phyloP scores from a whole-genome alignment of 2,888 invertebrate species.

The Tetheella fluctuosa region DNA sequence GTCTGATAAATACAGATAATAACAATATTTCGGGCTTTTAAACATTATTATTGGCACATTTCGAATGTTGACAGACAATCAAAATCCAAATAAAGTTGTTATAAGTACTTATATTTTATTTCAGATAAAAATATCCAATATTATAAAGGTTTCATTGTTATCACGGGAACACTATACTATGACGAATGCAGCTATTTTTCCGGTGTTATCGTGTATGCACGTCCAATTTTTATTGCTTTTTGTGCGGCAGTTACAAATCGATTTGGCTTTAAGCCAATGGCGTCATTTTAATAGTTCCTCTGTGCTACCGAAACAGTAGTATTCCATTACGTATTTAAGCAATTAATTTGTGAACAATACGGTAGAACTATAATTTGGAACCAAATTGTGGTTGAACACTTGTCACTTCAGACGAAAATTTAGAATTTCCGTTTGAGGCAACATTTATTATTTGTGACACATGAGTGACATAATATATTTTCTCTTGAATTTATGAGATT shows the following conservation, averaged over 20 bases:
- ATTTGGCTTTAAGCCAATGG: slow-evolving; percentile 79
- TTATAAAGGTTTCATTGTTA: slow-evolving; percentile 51
- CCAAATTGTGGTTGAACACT: neutral
- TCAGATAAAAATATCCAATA: neutral
- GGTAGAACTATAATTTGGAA: neutral
- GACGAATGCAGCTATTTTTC: slow-evolving; percentile 75
- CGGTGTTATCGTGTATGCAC: slow-evolving; percentile 73
- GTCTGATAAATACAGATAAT: no score
- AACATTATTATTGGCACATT: no score
- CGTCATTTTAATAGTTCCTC: slow-evolving; percentile 76
- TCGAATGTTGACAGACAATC: neutral
- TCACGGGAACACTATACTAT: slow-evolving; percentile 63
- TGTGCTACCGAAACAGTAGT: slow-evolving; percentile 49
- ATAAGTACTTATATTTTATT: slow-evolving; percentile 1
- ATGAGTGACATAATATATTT: no score
- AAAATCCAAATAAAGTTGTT: neutral
- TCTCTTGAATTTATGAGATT: no score
- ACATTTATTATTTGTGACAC: no score
- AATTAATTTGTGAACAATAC: slow-evolving; percentile 24
- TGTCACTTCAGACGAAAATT: no score
- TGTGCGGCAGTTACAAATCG: slow-evolving; percentile 81
- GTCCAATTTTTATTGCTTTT: slow-evolving; percentile 80
- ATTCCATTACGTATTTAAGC: slow-evolving; percentile 41
- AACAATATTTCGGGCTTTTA: no score
- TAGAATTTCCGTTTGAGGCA: no score